Evolutionary conservation across 2,113 vertebrate genomes (phyloP).

Genomic region (Porphyrio hochstetteri): DNA sequence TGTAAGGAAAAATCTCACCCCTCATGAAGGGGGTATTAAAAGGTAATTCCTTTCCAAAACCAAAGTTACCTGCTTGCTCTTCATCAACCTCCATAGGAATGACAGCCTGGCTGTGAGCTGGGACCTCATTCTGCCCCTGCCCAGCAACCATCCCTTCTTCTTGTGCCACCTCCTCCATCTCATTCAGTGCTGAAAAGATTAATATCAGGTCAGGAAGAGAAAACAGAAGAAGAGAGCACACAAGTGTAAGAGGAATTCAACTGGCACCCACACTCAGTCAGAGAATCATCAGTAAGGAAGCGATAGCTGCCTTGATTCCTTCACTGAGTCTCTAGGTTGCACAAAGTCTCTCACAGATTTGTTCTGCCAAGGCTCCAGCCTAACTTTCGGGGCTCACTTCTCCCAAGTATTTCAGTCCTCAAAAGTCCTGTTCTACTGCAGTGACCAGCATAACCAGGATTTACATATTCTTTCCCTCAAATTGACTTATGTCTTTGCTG

Average conservation of each 20-base stretch:
- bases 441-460: not conserved
- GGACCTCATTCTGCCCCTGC: conserved; percentile 60
- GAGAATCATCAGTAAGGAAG: not conserved
- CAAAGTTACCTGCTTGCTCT: conserved; percentile 91
- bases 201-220: not conserved
- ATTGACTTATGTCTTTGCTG: not conserved
- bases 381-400: not conserved
- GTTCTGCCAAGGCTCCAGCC: not conserved
- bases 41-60: not conserved
- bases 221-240: not conserved
- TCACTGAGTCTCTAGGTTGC: not conserved
- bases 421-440: not conserved
- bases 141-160: conserved; percentile 80
- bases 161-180: conserved; percentile 86
- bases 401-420: not conserved
- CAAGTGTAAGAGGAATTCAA: not conserved
- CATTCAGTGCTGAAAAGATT: conserved; percentile 80
- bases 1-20: not conserved
- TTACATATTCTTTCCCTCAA: not conserved
- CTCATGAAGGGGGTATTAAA: not conserved
- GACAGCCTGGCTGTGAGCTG: conserved; percentile 71
- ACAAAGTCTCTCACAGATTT: not conserved
- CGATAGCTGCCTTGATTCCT: not conserved
- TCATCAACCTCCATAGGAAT: conserved; percentile 84
- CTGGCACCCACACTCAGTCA: not conserved